Conservation (phyloP, 2,113 vertebrate genomes). For the Syrrhaptes paradoxus region DNA sequence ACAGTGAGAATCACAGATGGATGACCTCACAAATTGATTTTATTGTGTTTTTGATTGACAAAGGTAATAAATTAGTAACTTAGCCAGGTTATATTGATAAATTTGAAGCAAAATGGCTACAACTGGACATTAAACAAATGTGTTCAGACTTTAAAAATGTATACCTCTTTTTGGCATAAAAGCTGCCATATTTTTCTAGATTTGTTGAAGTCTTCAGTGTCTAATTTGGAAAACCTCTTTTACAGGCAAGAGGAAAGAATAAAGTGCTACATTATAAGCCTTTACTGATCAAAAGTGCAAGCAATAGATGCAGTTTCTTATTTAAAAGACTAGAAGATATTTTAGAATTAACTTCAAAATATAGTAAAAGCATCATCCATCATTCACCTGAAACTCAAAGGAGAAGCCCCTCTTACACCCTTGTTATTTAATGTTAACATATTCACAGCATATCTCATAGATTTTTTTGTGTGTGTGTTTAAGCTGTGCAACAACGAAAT, state of each 20-base stretch:
- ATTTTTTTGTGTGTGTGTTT: neutral
- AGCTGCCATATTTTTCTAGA: neutral
- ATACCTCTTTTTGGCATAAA: conserved; percentile 3
- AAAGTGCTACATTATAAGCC: neutral
- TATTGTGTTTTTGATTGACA: conserved; percentile 36
- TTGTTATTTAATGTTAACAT: neutral
- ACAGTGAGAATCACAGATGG: neutral
- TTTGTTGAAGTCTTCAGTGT: neutral
- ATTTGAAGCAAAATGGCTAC: conserved; percentile 30
- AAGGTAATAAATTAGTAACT: conserved; percentile 36
- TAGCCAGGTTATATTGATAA: neutral
- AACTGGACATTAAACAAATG: neutral
- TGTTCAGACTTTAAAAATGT: neutral
- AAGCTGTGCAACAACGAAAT: neutral
- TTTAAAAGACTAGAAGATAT: neutral
- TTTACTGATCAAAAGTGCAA: neutral
- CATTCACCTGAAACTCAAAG: neutral
- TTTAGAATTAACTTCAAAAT: conserved; percentile 18
- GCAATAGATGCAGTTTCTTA: neutral
- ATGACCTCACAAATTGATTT: conserved; percentile 26
- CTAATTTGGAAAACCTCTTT: neutral
- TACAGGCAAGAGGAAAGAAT: neutral
- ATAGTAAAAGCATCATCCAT: neutral
- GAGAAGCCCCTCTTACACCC: neutral
- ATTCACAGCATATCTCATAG: neutral